Conservation (phyloP, 2,797 vertebrate genomes). For the Chloroceryle inda region DNA sequence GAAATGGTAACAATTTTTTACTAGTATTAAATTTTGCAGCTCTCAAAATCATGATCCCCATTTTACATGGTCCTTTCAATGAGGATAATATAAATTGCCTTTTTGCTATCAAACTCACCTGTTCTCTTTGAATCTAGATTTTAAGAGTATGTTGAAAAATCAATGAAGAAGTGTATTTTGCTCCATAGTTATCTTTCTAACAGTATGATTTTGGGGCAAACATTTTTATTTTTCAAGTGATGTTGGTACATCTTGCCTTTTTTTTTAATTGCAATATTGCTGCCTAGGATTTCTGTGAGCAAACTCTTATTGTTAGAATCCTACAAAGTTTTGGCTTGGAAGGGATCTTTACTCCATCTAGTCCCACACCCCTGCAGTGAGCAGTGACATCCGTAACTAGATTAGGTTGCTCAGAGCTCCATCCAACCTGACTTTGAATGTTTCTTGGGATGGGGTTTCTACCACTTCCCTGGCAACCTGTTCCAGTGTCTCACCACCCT, state of each 20-base stretch:
- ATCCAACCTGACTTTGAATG: too few relatives aligned
- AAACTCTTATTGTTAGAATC: background rate
- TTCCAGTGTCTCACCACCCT: too few relatives aligned
- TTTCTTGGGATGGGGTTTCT: too few relatives aligned
- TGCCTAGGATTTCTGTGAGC: background rate
- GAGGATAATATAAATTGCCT: background rate
- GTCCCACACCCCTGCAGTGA: too few relatives aligned
- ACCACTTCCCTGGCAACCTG: too few relatives aligned
- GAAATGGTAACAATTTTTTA: background rate
- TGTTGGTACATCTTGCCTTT: background rate
- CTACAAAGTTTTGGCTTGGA: too few relatives aligned
- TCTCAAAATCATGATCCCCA: background rate
- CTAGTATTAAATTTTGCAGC: background rate
- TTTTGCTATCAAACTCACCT: background rate
- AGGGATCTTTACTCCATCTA: too few relatives aligned
- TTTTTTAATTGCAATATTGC: background rate
- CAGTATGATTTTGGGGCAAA: background rate
- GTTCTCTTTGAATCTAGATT: background rate
- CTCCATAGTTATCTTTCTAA: background rate
- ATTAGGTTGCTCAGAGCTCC: too few relatives aligned
- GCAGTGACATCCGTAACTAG: too few relatives aligned
- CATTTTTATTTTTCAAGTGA: background rate
- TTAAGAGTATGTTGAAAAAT: background rate
- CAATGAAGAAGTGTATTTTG: background rate
- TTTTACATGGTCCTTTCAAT: background rate